A percentile compares a stretch with the other conserved stretches of the same genome.
phyloP scores from a whole-genome alignment of 1,140 invertebrate species.

The Papilio helenus region DNA sequence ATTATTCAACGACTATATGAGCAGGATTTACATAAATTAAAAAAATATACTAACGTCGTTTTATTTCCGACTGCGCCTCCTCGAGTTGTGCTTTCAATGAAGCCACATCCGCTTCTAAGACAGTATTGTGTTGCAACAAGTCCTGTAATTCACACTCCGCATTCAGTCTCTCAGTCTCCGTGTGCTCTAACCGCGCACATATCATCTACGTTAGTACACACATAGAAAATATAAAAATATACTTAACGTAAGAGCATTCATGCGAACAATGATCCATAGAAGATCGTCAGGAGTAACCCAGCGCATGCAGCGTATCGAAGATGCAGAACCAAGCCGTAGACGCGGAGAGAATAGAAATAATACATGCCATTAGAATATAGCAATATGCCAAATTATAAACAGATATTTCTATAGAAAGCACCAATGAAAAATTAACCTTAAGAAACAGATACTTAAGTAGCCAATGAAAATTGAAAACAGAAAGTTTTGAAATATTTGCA shows the following conservation, averaged over 20 bases:
- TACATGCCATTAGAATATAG: constrained; percentile 74
- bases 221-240: constrained; percentile 48
- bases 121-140: constrained; percentile 86
- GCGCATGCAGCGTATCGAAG: constrained; percentile 56
- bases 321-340: constrained; percentile 57
- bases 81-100: constrained; percentile 76
- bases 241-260: constrained; percentile 62
- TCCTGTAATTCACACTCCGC: constrained; percentile 87
- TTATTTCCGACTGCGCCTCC: constrained; percentile 65
- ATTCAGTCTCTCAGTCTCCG: constrained; percentile 84
- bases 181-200: constrained; percentile 70
- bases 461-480: not conserved
- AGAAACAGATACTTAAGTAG: not conserved
- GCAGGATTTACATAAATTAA: not conserved
- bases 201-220: constrained; percentile 61
- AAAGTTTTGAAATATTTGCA: not conserved
- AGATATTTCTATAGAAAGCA: constrained; percentile 22
- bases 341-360: constrained; percentile 61
- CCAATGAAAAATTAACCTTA: not conserved
- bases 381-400: constrained; percentile 50
- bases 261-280: constrained; percentile 48
- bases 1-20: too few species aligned
- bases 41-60: constrained; percentile 68
- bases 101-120: constrained; percentile 84
- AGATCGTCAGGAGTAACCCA: constrained; percentile 48